A percentile compares a stretch with the other conserved stretches of the same genome.
Conservation (phyloP, 2,797 vertebrate genomes). For the Zalophus californianus region DNA sequence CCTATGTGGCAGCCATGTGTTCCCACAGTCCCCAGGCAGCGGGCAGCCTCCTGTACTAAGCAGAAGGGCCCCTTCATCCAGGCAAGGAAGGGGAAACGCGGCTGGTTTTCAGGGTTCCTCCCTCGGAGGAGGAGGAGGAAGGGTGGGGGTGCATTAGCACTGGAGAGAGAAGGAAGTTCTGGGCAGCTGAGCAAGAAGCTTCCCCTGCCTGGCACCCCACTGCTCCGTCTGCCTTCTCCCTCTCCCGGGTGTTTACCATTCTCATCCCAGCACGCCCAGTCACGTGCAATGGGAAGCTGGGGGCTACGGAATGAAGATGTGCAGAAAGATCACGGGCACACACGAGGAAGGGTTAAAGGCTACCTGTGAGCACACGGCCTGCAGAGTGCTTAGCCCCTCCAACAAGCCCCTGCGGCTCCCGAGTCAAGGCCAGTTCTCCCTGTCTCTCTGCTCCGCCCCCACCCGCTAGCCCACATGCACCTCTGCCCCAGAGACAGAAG, state of each 20-base stretch:
- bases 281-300: not conserved
- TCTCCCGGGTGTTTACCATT: not conserved
- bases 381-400: not conserved
- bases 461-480: not conserved
- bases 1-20: not conserved
- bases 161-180: not conserved
- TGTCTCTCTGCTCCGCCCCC: not conserved
- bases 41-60: not conserved
- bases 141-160: not conserved
- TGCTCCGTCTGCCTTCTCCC: not conserved
- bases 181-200: not conserved
- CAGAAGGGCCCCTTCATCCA: accelerated
- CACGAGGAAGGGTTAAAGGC: not conserved
- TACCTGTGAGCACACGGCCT: not conserved
- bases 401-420: accelerated
- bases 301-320: not conserved
- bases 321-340: not conserved
- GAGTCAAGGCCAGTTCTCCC: too few relatives aligned
- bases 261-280: not conserved
- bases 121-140: not conserved
- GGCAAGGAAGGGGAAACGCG: not conserved
- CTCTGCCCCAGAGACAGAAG: not conserved
- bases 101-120: not conserved
- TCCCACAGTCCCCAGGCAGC: not conserved
- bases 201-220: not conserved